Conservation (phyloP, 1,140 invertebrate genomes). For the Drosophila truncata region DNA sequence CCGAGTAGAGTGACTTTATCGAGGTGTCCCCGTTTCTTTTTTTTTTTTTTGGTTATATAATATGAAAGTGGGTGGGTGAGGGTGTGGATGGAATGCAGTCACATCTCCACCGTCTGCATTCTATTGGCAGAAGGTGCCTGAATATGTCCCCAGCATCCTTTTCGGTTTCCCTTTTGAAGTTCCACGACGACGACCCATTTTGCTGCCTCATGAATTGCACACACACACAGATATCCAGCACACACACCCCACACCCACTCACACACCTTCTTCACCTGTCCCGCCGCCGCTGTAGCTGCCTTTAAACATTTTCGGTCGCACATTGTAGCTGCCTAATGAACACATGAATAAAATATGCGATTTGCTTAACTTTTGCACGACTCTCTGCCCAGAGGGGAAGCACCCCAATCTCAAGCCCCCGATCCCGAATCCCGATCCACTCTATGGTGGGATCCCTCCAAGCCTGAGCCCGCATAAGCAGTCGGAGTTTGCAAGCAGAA, state of each 20-base stretch:
- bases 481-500: constrained; percentile 1
- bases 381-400: constrained; percentile 38
- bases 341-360: constrained; percentile 84
- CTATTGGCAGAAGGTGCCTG: constrained; percentile 60
- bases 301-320: constrained; percentile 84
- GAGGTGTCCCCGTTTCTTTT: constrained; percentile 39
- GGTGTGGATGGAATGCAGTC: constrained; percentile 17
- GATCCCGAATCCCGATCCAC: constrained; percentile 3
- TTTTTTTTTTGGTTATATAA: constrained; percentile 42
- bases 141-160: constrained; percentile 51
- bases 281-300: constrained; percentile 38
- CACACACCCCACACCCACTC: constrained; percentile 5
- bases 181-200: constrained; percentile 76
- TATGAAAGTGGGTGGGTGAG: constrained; percentile 2
- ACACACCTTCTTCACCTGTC: constrained; percentile 10
- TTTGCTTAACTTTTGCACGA: constrained; percentile 82
- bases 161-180: constrained; percentile 75
- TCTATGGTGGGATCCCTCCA: neutral
- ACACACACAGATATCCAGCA: constrained; percentile 1
- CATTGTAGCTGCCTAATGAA: constrained; percentile 84
- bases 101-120: constrained; percentile 35
- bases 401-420: constrained; percentile 9
- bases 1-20: constrained; percentile 67
- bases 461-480: constrained; percentile 49
- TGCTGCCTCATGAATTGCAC: constrained; percentile 71